Evolutionary conservation across 1,140 invertebrate genomes (phyloP), one percentile per base, ranked within the genome.

Genomic region (Chlorops oryzae): DNA sequence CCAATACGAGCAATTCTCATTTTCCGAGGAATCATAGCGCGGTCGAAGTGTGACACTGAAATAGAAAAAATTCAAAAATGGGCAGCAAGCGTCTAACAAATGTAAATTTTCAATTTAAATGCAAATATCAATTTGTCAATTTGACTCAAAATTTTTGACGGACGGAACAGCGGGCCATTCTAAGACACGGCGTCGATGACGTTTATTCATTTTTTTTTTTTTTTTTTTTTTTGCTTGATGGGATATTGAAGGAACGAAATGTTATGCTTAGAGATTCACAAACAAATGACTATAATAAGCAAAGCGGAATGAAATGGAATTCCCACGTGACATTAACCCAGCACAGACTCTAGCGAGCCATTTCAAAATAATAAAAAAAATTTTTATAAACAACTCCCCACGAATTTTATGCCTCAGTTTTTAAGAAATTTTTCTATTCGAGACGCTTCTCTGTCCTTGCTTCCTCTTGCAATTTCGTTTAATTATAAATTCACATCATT

Each of bases 101-200:
- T 69, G 65, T 69, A 69, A 69, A 69, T 69, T 69, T 69, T 69
- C 65, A 69, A 69, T 69, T 69, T 69, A 69, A 69, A 69, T 69
- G 65, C 65, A 68, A 69, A 69, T 69, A 68, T 69, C 65, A 69
- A 69, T 69, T 69, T 69, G 65, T 69, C 65, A 69, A 68, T 68
- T 62, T 57, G 5, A n/a, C n/a, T n/a, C n/a, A n/a, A n/a, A n/a
- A n/a, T n/a, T 32, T 10, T 32, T 32, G 28, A 32, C 28, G 28
- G 28, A 9, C 9, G 28, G 9, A 15, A 10, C 9, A 32, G 28
- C 9, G 28, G 15, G 9, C 9, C 28, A 15, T 10, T 15, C 28
- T 9, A 32, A 32, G 23, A 13, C 23, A 13, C n/a, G 46, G 24
- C 21, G 40, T 22, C 32, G 12, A 22, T 21, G 23, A 15, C 28